phyloP scores from a whole-genome alignment of 2,797 vertebrate species.

The Typhlichthys subterraneus region DNA sequence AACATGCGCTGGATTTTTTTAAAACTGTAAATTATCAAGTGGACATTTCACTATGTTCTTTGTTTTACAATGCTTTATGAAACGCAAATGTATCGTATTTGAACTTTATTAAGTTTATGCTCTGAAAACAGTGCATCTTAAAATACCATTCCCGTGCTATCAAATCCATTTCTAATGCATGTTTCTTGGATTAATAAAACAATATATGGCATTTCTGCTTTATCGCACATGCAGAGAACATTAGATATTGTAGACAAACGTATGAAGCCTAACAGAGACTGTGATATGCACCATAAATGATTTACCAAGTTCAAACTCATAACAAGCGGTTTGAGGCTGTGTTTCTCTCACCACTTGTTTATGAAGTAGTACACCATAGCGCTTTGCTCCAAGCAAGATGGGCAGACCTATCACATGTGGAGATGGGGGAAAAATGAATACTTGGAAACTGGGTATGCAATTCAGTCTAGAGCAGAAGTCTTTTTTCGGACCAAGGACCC shows the following conservation, averaged over 20 bases:
- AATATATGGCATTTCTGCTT: constrained; percentile 4
- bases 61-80: constrained; percentile 18
- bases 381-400: background rate
- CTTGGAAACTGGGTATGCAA: background rate
- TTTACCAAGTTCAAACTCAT: constrained; percentile 17
- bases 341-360: background rate
- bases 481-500: too few species aligned
- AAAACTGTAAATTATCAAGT: too few species aligned
- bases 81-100: background rate
- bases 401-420: constrained; percentile 1
- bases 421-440: constrained; percentile 4
- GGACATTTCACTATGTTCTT: background rate
- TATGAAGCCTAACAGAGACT: background rate
- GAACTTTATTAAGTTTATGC: too few species aligned
- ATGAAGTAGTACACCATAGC: background rate
- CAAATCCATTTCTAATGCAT: background rate
- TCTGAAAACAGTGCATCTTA: too few species aligned
- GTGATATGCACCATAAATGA: constrained; percentile 2
- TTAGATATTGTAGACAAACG: background rate
- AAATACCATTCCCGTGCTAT: background rate
- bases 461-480: too few species aligned
- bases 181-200: background rate
- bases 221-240: background rate
- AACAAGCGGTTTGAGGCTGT: constrained; percentile 1
- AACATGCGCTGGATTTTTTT: background rate